Base-by-base conservation (phyloP, 2,113 vertebrate species). In the Grallaria varia region DNA sequence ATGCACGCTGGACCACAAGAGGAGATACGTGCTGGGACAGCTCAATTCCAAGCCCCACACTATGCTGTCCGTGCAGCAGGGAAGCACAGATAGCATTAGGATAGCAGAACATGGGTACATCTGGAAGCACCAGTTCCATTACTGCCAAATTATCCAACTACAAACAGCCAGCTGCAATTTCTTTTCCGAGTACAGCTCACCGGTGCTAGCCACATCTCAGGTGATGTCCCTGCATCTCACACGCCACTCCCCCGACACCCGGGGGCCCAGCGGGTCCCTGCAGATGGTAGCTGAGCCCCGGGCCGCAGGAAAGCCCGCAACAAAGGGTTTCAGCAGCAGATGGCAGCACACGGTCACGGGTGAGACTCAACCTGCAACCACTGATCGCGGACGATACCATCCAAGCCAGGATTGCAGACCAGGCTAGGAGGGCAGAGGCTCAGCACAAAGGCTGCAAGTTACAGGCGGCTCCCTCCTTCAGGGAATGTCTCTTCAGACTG, bases 211-310 rank as follows among this genome's bases (percentile, higher is more conserved):
- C 50, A 63, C 11, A 31, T 69, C 28, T 20, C 45, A 53, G 28
- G 20, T 45, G 58, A 55, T 7, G 37, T 22, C 39, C 64, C 37
- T 33, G 20, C 66, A 82, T 67, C 18, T 6, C 28, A 37, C 27
- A 15, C 0, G 0, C 14, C 35, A 18, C 9, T 19, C 22, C n/a
- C 37, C 19, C 1, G 0, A 18, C 8, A 18, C 42, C 49, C 13
- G 37, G 11, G n/a, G 2, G 2, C 8, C 35, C 56, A 56, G 45
- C 9, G 1, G 0, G 10, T 1, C 28, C 39, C 58, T 35, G 40
- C 31, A 62, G 59, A 27, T 1, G 3, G 27, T 1, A 6, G 28
- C 9, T 11, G 24, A 82, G 45, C 20, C 21, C 69, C 7, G 14
- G 10, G 33, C 10, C 22, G 28, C 6, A 7, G 14, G 39, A 55